Evolutionary conservation across 1,140 invertebrate species (phyloP), one percentile per base, ranked within the genome.

Genomic region (Drosophila subpulchrella): DNA sequence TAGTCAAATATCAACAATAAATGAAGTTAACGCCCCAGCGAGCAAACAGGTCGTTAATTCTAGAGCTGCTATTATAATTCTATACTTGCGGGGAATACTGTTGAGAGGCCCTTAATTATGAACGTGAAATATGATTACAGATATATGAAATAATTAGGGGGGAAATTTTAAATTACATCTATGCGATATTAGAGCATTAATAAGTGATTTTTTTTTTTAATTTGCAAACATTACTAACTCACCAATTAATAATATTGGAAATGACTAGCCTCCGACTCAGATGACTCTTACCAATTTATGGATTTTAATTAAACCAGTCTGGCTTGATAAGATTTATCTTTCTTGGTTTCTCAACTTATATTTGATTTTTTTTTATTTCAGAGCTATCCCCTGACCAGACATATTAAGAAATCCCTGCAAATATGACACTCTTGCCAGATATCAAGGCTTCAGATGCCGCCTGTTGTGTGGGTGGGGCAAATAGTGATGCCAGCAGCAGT

Each of bases 391-490:
- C 12, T n/a, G 30, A 41, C 32, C 20, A n/a, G n/a, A 32, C 55
- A 41, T 7, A 59, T 42, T 20, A n/a, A 34, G 10, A 32, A 17
- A 11, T 27, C 4, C 10, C 34, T 1, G 17, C 20, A 54, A 39
- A 55, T 17, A 91, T 91, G 90, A 91, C 90, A 51, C 70, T 91
- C 78, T 86, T 91, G 78, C 90, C 91, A 75, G 90, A 91, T 50
- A 78, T 91, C 15, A 91, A 91, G 47, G 68, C 90, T 50, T 67
- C 71, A 0, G 75, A 90, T 59, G 78, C 76, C 57, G 60, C 81
- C 65, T 85, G 84, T 27, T 78, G 74, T 13, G 80, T 81, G 1
- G 80, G 78, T 13, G 83, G 75, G 13, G 80, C 42, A 12, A 70
- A 27, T 24, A 88, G 73, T 34, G 71, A 65, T 55, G 59, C 60